These are phyloP conservation scores for Rotaria macrura DNA, from an alignment of 2,888 invertebrate species.

Conservation along the genomic window DNA sequence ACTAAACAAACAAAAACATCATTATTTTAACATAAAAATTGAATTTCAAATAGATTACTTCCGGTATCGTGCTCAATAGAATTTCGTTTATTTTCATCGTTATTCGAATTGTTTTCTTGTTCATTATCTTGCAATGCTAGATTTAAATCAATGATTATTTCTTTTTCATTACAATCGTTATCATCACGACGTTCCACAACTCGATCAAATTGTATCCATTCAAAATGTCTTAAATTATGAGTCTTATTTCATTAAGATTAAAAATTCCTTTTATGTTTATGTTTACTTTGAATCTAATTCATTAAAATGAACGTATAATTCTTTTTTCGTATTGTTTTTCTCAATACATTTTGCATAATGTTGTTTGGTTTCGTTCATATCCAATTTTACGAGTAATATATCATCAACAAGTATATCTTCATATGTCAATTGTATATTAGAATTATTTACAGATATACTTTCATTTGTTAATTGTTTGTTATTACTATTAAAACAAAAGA, in stretches of 20 bases:
- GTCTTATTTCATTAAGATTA: neutral
- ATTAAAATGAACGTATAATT: neutral
- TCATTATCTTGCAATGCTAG: neutral
- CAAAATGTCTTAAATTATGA: neutral
- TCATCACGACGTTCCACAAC: neutral
- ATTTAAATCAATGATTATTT: neutral
- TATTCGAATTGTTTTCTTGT: neutral
- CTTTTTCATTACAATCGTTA: neutral
- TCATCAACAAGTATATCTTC: neutral
- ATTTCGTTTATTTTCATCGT: neutral
- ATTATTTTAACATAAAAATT: neutral
- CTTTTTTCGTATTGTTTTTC: neutral
- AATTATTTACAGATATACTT: neutral
- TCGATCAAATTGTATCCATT: neutral
- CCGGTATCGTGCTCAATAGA: neutral
- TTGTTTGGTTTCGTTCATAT: neutral
- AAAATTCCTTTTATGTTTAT: no score
- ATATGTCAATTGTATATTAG: neutral
- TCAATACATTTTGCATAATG: neutral
- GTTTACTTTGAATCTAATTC: neutral
- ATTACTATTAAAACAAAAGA: neutral
- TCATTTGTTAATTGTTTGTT: neutral
- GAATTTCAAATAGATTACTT: neutral
- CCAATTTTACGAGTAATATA: neutral
- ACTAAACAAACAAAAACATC: neutral